A percentile compares a stretch with the other conserved stretches of the same genome.
phyloP scores from a whole-genome alignment of 2,797 vertebrate genomes.

The Numenius phaeopus region DNA sequence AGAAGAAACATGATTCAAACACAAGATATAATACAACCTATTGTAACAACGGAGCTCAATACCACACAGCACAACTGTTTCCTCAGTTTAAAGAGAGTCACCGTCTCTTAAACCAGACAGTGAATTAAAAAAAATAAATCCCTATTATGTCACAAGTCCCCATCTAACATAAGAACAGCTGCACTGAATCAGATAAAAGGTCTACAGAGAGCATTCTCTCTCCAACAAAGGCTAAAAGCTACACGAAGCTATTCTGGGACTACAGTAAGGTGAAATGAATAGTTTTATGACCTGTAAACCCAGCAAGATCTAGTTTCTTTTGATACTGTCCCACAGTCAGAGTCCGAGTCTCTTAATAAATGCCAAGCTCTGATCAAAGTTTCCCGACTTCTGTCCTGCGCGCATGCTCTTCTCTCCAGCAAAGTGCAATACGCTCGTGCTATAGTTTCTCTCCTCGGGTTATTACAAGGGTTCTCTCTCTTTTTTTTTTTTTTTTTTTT shows the following conservation, averaged over 20 bases:
- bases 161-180: constrained; percentile 33
- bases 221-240: constrained; percentile 3
- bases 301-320: background rate
- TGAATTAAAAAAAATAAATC: background rate
- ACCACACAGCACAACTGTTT: background rate
- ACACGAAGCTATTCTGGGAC: background rate
- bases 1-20: constrained; percentile 18
- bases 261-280: constrained; percentile 40
- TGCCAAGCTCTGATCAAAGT: constrained; percentile 15
- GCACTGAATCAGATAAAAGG: constrained; percentile 38
- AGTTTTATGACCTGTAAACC: constrained; percentile 6
- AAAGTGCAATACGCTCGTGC: background rate
- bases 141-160: background rate
- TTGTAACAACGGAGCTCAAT: constrained; percentile 1
- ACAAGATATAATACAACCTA: background rate
- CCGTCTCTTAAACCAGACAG: constrained; percentile 2
- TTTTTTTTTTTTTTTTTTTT: background rate
- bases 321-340: background rate
- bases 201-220: constrained; percentile 18
- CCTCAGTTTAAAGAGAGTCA: constrained; percentile 2
- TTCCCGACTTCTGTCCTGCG: background rate
- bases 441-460: background rate
- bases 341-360: background rate
- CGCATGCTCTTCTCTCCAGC: background rate
- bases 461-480: background rate